These are phyloP conservation scores for Myripristis jacobus DNA, from an alignment of 2,797 vertebrate species.

Conservation along the genomic window DNA sequence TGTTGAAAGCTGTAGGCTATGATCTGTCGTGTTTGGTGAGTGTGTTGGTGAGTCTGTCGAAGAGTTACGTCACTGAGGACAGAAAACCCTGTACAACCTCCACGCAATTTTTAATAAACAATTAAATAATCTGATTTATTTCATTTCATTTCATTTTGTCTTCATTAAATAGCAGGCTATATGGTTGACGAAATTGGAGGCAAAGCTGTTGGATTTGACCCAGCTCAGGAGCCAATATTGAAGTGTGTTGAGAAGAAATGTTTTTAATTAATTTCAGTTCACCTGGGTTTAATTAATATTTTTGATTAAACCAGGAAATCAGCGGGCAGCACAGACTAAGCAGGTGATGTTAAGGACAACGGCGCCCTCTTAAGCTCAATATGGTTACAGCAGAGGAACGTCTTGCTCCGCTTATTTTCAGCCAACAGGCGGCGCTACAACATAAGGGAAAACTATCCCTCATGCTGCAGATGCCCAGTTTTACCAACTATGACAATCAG, in stretches of 20 bases:
- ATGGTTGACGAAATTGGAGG: too few relatives aligned
- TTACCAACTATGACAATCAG: too few relatives aligned
- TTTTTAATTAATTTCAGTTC: too few relatives aligned
- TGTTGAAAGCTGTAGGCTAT: conserved; percentile 14
- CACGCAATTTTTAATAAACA: neutral
- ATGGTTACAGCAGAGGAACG: neutral
- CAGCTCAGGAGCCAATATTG: too few relatives aligned
- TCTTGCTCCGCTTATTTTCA: neutral
- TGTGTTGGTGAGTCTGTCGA: conserved; percentile 30
- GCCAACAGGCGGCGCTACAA: conserved; percentile 63
- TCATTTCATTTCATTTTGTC: too few relatives aligned
- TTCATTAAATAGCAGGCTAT: too few relatives aligned
- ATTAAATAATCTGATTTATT: neutral
- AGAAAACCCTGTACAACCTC: neutral
- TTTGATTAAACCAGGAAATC: too few relatives aligned
- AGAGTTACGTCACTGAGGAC: conserved; percentile 38
- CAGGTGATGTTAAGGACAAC: conserved; percentile 16
- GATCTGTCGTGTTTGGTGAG: conserved; percentile 21
- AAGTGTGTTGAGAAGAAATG: neutral
- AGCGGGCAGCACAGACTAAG: too few relatives aligned
- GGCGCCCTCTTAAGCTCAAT: neutral
- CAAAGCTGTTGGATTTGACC: too few relatives aligned
- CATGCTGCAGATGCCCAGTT: too few relatives aligned
- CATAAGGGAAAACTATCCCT: conserved; percentile 7
- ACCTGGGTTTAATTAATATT: too few relatives aligned